Percentiles rank a stretch among this genome's conserved stretches.
Conservation (phyloP, 1,140 invertebrate genomes). For the Caenorhabditis tropicalis region DNA sequence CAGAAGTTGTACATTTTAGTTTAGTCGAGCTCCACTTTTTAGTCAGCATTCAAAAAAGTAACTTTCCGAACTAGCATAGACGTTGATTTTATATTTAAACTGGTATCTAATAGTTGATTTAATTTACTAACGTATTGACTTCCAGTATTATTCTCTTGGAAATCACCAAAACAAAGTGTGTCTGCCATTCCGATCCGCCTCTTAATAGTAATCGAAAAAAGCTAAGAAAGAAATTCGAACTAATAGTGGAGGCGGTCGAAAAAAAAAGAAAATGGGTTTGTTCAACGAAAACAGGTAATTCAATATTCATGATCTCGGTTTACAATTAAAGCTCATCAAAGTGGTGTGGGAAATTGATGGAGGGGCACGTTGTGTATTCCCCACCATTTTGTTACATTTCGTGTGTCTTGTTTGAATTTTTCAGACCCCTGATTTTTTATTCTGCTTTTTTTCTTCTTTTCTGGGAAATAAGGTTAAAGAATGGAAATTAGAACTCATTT, state of each 20-base stretch:
- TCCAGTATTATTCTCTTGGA: too few relatives aligned
- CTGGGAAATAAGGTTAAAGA: too few relatives aligned
- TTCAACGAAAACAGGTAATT: conserved; percentile 30
- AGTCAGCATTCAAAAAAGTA: too few relatives aligned
- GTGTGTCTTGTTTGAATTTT: neutral
- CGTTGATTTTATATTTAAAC: too few relatives aligned
- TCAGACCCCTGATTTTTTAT: neutral
- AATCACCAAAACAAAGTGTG: too few relatives aligned
- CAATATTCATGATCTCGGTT: conserved; percentile 24
- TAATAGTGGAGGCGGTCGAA: conserved; percentile 10
- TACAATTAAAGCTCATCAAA: conserved; percentile 31
- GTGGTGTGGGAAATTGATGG: conserved; percentile 31
- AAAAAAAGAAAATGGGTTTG: neutral
- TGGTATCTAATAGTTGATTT: too few relatives aligned
- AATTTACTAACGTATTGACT: too few relatives aligned
- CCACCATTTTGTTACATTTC: conserved; percentile 2
- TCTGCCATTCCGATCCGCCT: too few relatives aligned
- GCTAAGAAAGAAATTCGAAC: neutral
- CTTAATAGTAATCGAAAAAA: neutral
- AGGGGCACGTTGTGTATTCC: neutral
- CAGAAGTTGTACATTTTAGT: too few relatives aligned
- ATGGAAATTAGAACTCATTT: too few relatives aligned
- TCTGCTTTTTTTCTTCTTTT: neutral
- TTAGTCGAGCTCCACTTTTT: too few relatives aligned
- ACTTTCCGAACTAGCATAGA: too few relatives aligned